These are phyloP conservation scores for Lytechinus pictus DNA, from an alignment of 35 echinoderm and acorn worm species.

Conservation along the genomic window DNA sequence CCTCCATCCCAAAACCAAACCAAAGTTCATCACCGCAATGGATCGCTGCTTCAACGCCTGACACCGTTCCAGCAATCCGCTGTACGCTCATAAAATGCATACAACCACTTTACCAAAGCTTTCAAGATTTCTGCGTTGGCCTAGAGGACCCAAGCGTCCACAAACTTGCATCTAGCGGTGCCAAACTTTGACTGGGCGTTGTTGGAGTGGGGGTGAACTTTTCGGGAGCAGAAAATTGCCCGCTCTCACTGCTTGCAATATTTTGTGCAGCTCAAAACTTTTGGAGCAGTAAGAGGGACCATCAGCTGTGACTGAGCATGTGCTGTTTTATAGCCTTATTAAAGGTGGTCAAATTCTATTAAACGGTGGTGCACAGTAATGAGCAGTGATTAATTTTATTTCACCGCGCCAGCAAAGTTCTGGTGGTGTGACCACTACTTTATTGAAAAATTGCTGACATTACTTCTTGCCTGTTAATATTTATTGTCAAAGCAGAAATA, in stretches of 20 bases:
- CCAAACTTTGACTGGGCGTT: conserved; percentile 32
- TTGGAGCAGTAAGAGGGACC: not conserved
- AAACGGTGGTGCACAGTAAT: too few species aligned
- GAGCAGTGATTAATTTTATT: too few species aligned
- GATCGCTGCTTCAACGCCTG: not conserved
- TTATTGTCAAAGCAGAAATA: too few species aligned
- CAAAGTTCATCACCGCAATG: conserved; percentile 37
- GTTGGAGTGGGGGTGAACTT: conserved; percentile 15
- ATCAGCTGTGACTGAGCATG: not conserved
- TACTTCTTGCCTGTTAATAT: too few species aligned
- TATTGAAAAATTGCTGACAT: too few species aligned
- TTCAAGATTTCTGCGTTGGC: conserved; percentile 33
- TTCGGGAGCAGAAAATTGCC: conserved; percentile 1
- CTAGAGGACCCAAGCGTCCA: conserved; percentile 19
- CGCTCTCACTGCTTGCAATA: conserved; percentile 22
- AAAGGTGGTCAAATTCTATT: too few species aligned
- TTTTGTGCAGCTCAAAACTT: conserved; percentile 24
- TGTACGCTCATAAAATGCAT: too few species aligned
- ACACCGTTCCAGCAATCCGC: too few species aligned
- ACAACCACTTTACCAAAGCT: not conserved
- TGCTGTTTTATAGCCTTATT: too few species aligned
- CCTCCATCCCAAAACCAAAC: not conserved
- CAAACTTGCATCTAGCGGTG: conserved; percentile 38
- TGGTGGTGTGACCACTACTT: too few species aligned
- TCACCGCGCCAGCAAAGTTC: too few species aligned